Percentiles rank a stretch among this genome's conserved stretches.
Evolutionary conservation across 2,797 vertebrate species (phyloP).

Genomic region (Rhinogobio ventralis): DNA sequence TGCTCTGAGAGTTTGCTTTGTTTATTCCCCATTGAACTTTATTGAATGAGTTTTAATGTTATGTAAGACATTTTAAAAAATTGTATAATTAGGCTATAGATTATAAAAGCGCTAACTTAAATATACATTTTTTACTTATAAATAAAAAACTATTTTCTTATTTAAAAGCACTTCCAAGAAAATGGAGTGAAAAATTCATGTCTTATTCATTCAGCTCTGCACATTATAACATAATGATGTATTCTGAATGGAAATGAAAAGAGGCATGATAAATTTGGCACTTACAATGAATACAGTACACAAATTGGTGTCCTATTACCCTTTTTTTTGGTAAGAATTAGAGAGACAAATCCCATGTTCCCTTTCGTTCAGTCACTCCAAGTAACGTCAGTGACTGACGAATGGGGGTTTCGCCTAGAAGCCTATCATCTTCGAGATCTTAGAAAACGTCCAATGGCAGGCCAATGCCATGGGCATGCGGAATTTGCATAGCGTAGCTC

Average conservation of each 20-base stretch:
- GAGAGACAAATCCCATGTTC: neutral
- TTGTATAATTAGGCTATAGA: neutral
- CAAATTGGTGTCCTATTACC: neutral
- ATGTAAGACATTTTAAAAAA: neutral
- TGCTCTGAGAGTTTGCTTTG: conserved; percentile 34
- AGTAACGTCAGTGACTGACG: too few relatives aligned
- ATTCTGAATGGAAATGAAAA: conserved; percentile 6
- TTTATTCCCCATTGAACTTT: conserved; percentile 39
- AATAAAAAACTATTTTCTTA: neutral
- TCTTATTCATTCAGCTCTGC: neutral
- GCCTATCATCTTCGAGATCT: too few relatives aligned
- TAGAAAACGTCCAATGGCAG: too few relatives aligned
- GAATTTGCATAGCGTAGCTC: too few relatives aligned
- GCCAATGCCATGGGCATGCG: too few relatives aligned
- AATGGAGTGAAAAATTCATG: neutral
- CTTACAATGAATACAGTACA: neutral
- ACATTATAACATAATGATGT: neutral
- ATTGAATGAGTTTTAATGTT: conserved; percentile 46
- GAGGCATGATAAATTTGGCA: neutral
- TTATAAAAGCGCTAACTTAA: conserved; percentile 21
- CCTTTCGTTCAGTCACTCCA: too few relatives aligned
- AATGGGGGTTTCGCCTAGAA: too few relatives aligned
- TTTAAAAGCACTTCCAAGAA: neutral
- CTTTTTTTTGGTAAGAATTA: neutral
- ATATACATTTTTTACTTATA: conserved; percentile 1